phyloP scores from a whole-genome alignment of 2,888 invertebrate genomes.

The Limnephilus marmoratus region DNA sequence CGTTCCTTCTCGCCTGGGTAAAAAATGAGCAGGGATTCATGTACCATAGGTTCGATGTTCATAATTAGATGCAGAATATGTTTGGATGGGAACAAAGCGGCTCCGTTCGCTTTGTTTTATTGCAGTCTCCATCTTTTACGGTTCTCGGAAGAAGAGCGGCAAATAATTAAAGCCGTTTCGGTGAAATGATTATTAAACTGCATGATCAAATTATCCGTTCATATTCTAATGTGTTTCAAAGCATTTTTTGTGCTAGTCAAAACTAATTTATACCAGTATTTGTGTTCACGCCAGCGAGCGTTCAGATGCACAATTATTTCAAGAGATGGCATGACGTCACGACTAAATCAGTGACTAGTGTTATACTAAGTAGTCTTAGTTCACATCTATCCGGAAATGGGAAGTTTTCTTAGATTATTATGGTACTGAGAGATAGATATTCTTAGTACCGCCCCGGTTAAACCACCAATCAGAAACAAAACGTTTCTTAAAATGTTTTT shows the following conservation, averaged over 20 bases:
- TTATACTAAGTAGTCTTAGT: neutral
- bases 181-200: conserved; percentile 40
- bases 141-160: conserved; percentile 48
- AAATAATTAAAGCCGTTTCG: conserved; percentile 43
- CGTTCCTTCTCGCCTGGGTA: conserved; percentile 11
- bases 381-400: neutral
- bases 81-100: conserved; percentile 34
- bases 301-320: neutral
- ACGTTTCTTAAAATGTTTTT: too few species aligned
- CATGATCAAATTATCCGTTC: conserved; percentile 37
- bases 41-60: conserved; percentile 18
- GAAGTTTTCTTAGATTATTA: neutral
- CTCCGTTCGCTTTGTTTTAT: conserved; percentile 41
- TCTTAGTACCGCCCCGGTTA: too few species aligned
- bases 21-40: neutral
- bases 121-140: conserved; percentile 46
- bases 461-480: too few species aligned
- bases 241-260: neutral
- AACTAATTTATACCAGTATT: conserved; percentile 6
- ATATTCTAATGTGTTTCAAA: conserved; percentile 8
- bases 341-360: neutral
- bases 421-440: neutral
- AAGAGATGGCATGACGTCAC: neutral
- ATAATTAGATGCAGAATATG: conserved; percentile 49
- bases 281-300: neutral